Evolutionary conservation across 2,888 invertebrate species (phyloP).

Genomic region (Phanerotoma sp.): DNA sequence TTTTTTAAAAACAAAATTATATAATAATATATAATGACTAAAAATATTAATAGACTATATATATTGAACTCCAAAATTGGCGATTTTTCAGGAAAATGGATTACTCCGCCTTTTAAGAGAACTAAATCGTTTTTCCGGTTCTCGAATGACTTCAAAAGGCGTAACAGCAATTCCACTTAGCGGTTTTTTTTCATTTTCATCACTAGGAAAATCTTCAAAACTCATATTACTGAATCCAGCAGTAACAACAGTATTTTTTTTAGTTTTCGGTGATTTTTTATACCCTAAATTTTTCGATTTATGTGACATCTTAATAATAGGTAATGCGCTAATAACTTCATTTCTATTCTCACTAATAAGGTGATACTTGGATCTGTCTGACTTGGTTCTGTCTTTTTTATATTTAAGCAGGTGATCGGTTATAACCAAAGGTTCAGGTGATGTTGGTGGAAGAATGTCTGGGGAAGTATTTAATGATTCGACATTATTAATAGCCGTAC

Average conservation of each 20-base stretch:
- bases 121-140: slow-evolving; percentile 55
- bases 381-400: slow-evolving; percentile 57
- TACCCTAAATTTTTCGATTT: slow-evolving; percentile 44
- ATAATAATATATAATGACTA: no score
- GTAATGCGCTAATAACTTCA: slow-evolving; percentile 48
- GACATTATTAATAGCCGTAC: slow-evolving; percentile 43
- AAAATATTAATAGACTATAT: no score
- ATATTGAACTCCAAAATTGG: no score
- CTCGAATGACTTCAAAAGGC: slow-evolving; percentile 67
- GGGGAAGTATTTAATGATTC: slow-evolving; percentile 37
- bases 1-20: no score
- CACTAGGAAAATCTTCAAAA: slow-evolving; percentile 73
- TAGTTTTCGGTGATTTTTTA: slow-evolving; percentile 42
- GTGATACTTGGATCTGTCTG: slow-evolving; percentile 60
- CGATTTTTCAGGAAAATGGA: slow-evolving; percentile 55
- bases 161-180: slow-evolving; percentile 56
- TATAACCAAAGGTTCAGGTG: slow-evolving; percentile 48
- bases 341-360: slow-evolving; percentile 59
- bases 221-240: slow-evolving; percentile 74
- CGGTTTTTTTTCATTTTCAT: slow-evolving; percentile 59
- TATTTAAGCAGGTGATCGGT: slow-evolving; percentile 42
- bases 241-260: slow-evolving; percentile 38
- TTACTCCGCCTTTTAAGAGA: slow-evolving; percentile 58
- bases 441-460: slow-evolving; percentile 44
- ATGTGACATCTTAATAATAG: slow-evolving; percentile 39